Evolutionary conservation across 2,113 vertebrate species (phyloP), one percentile per base, ranked within the genome.

Genomic region (Odobenus rosmarus): DNA sequence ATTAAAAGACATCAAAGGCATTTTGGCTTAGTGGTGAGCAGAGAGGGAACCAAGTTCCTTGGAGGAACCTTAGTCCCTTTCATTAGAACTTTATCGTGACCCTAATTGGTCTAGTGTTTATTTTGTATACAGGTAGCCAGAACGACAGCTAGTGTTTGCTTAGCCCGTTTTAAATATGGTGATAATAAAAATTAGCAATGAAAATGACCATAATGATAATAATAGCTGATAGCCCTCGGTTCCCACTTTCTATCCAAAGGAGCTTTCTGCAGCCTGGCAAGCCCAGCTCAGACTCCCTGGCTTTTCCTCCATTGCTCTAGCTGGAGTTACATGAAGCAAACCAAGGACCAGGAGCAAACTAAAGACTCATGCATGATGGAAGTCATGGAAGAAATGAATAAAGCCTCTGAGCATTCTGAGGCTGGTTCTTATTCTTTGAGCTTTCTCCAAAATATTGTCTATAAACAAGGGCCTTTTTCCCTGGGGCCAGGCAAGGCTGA

Each of bases 111-210:
- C 57, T 88, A 76, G 46, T 95, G 51, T 71, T 83, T 84, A 64
- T 88, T 97, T 96, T 97, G 77, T 69, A 79, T 62, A 59, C 39
- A 93, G 79, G n/a, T 86, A 83, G 79, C 57, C 31, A 93, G 83
- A 89, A 87, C 33, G 14, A 42, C 77, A 76, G 49, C 53, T 80
- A 95, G 2, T 79, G 12, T 80, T 92, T 96, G 24, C 61, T 95
- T n/a, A 96, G 67, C 3, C 9, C 12, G 49, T 64, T 94, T 94
- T 46, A 95, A 95, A 53, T 64, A 92, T 42, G 59, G 71, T 83
- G 55, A 64, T 89, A 91, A 83, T 79, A 88, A 97, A 95, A 90
- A 72, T 67, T 55, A 82, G 18, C 71, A 57, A 85, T 80, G 23
- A 61, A 74, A 82, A 85, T 96, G 69, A 42, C 18, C 87, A 76